A percentile compares a stretch with the other conserved stretches of the same genome.
Evolutionary conservation across 2,888 invertebrate species (phyloP).

Genomic region (Nematopogon swammerdamellus): DNA sequence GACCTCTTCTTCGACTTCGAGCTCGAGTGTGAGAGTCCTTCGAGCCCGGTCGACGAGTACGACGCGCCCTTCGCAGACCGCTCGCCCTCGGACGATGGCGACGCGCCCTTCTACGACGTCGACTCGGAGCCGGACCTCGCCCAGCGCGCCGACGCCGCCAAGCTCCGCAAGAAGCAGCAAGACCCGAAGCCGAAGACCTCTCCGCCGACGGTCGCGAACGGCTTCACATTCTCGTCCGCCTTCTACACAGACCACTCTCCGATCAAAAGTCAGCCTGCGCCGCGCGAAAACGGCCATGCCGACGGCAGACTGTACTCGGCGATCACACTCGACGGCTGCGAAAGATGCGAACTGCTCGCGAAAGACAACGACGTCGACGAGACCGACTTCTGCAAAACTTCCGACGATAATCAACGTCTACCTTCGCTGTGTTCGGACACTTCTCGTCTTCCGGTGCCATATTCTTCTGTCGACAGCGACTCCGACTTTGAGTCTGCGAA

Average conservation of each 20-base stretch:
- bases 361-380: conserved; percentile 38
- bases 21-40: conserved; percentile 64
- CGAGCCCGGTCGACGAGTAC: conserved; percentile 63
- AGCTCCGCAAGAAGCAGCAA: conserved; percentile 30
- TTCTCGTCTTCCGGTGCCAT: conserved; percentile 23
- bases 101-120: conserved; percentile 53
- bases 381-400: conserved; percentile 26
- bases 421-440: conserved; percentile 14
- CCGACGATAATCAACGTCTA: conserved; percentile 3
- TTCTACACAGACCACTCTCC: conserved; percentile 40
- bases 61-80: conserved; percentile 52
- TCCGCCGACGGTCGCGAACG: conserved; percentile 31
- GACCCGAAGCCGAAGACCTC: conserved; percentile 18
- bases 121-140: conserved; percentile 40
- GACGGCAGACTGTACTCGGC: conserved; percentile 42
- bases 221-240: conserved; percentile 38
- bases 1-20: conserved; percentile 66
- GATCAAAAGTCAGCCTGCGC: conserved; percentile 37
- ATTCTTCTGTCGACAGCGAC: conserved; percentile 34
- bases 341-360: conserved; percentile 17
- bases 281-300: conserved; percentile 40
- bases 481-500: conserved; percentile 49
- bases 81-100: conserved; percentile 48
- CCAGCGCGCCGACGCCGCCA: conserved; percentile 26
- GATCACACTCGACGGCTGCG: conserved; percentile 48